Percentiles rank a stretch among this genome's conserved stretches.
phyloP scores from a whole-genome alignment of 2,797 vertebrate species.

The Acridotheres tristis region DNA sequence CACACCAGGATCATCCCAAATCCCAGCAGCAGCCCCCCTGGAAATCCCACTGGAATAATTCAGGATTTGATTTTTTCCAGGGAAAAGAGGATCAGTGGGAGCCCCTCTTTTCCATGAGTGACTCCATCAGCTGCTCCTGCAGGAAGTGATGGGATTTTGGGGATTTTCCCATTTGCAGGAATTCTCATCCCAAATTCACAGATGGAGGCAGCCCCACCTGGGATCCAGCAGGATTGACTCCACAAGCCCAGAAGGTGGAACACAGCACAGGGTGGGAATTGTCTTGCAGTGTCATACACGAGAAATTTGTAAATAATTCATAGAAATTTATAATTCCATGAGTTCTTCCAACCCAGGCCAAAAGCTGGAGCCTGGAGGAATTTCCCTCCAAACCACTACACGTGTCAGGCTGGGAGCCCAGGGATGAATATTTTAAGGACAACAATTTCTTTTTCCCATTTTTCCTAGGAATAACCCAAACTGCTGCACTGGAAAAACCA shows the following conservation, averaged over 20 bases:
- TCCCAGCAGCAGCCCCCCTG: not conserved
- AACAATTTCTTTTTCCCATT: not conserved
- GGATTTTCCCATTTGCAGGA: not conserved
- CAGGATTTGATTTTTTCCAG: fast-evolving
- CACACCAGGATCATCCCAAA: fast-evolving
- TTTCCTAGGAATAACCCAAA: not conserved
- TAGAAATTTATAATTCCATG: slow-evolving; percentile 43
- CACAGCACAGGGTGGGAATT: slow-evolving; percentile 27
- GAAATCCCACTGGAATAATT: no score
- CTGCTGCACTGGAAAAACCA: not conserved
- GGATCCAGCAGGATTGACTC: not conserved
- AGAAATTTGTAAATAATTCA: slow-evolving; percentile 47
- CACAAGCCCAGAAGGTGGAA: not conserved
- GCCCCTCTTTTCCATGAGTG: no score
- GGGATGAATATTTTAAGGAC: slow-evolving; percentile 59
- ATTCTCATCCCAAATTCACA: not conserved
- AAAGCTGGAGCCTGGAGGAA: slow-evolving; percentile 41
- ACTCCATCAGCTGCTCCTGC: no score
- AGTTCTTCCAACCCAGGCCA: slow-evolving; percentile 1
- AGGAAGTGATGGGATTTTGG: no score
- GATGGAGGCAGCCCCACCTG: not conserved
- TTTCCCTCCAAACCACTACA: slow-evolving; percentile 33
- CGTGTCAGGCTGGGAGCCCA: slow-evolving; percentile 1
- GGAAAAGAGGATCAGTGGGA: no score
- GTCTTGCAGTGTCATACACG: not conserved